These are phyloP conservation scores for Andrena cerasifolii DNA, from an alignment of 1,140 invertebrate species.

Conservation along the genomic window DNA sequence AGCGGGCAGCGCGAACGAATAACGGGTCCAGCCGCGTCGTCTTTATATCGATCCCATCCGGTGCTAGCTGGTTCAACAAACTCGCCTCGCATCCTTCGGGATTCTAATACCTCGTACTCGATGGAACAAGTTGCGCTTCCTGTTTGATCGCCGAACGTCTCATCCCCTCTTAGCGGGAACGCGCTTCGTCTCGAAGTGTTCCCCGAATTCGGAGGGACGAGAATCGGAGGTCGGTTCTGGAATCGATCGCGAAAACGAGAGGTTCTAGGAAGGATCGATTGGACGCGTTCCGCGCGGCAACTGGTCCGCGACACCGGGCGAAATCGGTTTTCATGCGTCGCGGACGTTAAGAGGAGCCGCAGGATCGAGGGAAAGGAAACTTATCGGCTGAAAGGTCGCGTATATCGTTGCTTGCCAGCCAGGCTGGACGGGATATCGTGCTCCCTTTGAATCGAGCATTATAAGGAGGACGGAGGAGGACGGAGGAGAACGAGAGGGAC, in stretches of 20 bases:
- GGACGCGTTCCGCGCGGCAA: too few species aligned
- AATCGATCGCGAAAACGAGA: too few species aligned
- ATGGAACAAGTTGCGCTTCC: neutral
- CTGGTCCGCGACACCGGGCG: neutral
- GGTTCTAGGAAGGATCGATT: too few species aligned
- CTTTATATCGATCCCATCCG: neutral
- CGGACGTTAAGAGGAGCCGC: neutral
- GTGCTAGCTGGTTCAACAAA: neutral
- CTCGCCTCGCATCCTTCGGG: neutral
- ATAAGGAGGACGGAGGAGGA: neutral
- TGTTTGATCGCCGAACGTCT: neutral
- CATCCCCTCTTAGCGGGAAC: too few species aligned
- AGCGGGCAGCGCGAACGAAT: neutral
- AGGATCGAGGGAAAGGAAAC: neutral
- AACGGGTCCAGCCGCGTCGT: slow-evolving; percentile 8
- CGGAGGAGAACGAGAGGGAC: slow-evolving; percentile 1
- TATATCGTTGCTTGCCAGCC: slow-evolving; percentile 29
- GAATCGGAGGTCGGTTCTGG: too few species aligned
- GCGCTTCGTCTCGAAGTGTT: too few species aligned
- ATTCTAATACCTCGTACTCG: neutral
- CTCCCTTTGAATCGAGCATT: slow-evolving; percentile 42
- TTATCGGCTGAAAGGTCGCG: slow-evolving; percentile 20
- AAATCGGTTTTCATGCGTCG: neutral
- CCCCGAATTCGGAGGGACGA: too few species aligned
- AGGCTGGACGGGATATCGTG: slow-evolving; percentile 24